These are phyloP conservation scores for Pachypanchax playfairii DNA, from an alignment of 2,113 vertebrate genomes.

Conservation along the genomic window DNA sequence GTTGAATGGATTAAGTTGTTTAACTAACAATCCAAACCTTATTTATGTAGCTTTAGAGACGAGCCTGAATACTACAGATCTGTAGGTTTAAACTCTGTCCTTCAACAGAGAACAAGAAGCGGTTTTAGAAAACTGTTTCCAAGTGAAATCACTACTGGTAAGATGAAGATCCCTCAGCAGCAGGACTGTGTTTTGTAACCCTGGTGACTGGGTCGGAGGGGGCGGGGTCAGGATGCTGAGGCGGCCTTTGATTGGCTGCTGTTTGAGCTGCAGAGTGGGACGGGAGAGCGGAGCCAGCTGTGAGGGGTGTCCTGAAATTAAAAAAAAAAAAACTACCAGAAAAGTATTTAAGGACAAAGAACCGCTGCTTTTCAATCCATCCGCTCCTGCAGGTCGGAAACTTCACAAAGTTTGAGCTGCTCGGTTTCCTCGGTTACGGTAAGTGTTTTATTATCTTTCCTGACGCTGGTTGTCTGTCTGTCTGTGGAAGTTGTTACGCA, in stretches of 20 bases:
- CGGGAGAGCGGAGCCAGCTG: constrained; percentile 50
- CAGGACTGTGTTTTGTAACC: constrained; percentile 47
- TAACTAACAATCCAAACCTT: too few relatives aligned
- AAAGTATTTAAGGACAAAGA: constrained; percentile 49
- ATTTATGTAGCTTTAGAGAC: too few relatives aligned
- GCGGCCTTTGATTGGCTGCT: constrained; percentile 55
- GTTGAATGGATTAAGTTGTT: too few relatives aligned
- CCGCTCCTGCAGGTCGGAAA: constrained; percentile 16
- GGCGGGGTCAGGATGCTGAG: constrained; percentile 74
- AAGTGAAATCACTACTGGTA: neutral
- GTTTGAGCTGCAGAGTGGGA: constrained; percentile 34
- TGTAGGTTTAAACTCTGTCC: too few relatives aligned
- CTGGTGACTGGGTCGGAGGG: constrained; percentile 16
- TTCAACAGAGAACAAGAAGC: too few relatives aligned
- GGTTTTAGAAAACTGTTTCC: too few relatives aligned
- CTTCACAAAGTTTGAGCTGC: neutral
- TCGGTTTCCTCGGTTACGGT: constrained; percentile 25
- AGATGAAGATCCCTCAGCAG: neutral
- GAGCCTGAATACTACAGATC: too few relatives aligned
- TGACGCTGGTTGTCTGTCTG: neutral
- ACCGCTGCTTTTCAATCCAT: constrained; percentile 10
- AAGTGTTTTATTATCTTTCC: constrained; percentile 40
- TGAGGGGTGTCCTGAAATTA: constrained; percentile 28
- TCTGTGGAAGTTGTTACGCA: neutral
- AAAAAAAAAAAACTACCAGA: constrained; percentile 1